A percentile compares a stretch with the other conserved stretches of the same genome.
Evolutionary conservation across 2,113 vertebrate genomes (phyloP).

Genomic region (Antennarius striatus): DNA sequence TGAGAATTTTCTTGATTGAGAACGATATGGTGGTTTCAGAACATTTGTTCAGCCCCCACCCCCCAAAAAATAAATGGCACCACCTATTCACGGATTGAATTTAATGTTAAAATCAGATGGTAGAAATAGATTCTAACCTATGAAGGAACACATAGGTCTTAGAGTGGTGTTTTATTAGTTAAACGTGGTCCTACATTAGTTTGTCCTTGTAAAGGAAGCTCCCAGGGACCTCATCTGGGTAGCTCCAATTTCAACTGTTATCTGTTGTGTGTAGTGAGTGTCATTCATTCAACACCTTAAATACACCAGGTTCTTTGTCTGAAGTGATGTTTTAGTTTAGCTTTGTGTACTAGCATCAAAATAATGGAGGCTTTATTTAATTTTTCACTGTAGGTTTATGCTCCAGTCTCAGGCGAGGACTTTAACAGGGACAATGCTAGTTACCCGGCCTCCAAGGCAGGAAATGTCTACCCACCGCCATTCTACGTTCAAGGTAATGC

Average conservation of each 20-base stretch:
- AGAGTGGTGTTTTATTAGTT: not conserved
- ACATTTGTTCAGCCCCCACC: slow-evolving; percentile 20
- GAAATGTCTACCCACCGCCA: slow-evolving; percentile 85
- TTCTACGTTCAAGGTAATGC: slow-evolving; percentile 91
- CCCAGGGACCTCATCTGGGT: not conserved
- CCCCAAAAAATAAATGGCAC: slow-evolving; percentile 23
- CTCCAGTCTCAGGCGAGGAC: slow-evolving; percentile 88
- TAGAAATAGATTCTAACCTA: slow-evolving; percentile 33
- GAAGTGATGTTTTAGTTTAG: not conserved
- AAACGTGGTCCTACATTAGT: too few relatives aligned
- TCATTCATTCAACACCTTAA: not conserved
- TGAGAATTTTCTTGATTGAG: slow-evolving; percentile 40
- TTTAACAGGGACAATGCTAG: slow-evolving; percentile 86
- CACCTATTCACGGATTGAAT: slow-evolving; percentile 45
- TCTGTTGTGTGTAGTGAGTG: not conserved
- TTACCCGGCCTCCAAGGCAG: slow-evolving; percentile 85
- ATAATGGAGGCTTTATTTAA: not conserved
- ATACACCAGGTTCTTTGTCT: not conserved
- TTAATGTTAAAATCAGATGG: slow-evolving; percentile 34
- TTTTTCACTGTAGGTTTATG: slow-evolving; percentile 85
- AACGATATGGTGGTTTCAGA: slow-evolving; percentile 25
- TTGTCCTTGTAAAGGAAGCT: not conserved
- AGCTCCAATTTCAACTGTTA: not conserved
- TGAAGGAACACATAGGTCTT: slow-evolving; percentile 19
- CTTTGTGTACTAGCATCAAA: not conserved